Evolutionary conservation across 2,797 vertebrate species (phyloP).

Genomic region (Helicolenus hilgendorfi): DNA sequence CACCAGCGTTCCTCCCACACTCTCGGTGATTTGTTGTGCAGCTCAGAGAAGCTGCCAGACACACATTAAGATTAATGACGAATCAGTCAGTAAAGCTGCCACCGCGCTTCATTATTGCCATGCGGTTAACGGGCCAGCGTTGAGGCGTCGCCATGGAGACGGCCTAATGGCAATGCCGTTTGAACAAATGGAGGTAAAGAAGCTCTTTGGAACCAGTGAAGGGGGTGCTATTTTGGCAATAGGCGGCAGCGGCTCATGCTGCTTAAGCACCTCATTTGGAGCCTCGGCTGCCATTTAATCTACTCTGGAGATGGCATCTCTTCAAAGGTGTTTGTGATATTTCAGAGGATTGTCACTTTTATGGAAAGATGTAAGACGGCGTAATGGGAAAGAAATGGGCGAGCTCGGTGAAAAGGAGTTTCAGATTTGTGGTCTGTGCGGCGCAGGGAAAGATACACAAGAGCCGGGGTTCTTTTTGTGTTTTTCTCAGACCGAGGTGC

Average conservation of each 20-base stretch:
- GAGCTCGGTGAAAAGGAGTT: neutral
- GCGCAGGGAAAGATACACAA: neutral
- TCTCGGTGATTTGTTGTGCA: conserved; percentile 55
- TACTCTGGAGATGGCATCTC: conserved; percentile 69
- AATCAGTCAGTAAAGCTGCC: conserved; percentile 75
- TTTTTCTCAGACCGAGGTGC: neutral
- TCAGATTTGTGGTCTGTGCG: neutral
- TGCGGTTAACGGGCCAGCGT: conserved; percentile 65
- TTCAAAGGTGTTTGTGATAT: conserved; percentile 69
- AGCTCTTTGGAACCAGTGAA: conserved; percentile 69
- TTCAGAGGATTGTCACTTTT: conserved; percentile 71
- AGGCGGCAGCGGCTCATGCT: conserved; percentile 70
- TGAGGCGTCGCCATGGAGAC: conserved; percentile 81
- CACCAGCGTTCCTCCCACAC: conserved; percentile 1
- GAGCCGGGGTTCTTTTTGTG: neutral
- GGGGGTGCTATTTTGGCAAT: conserved; percentile 73
- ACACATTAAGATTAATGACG: conserved; percentile 79
- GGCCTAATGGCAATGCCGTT: conserved; percentile 71
- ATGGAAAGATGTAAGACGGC: conserved; percentile 46
- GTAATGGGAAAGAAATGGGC: conserved; percentile 61
- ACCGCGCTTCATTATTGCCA: conserved; percentile 74
- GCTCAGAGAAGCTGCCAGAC: conserved; percentile 66
- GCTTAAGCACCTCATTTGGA: conserved; percentile 82
- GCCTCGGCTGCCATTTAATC: conserved; percentile 70
- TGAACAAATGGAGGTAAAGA: conserved; percentile 77